A percentile compares a stretch with the other conserved stretches of the same genome.
These are phyloP conservation scores for Caenorhabditis sp. DNA, from an alignment of 2,888 invertebrate species.

Conservation along the genomic window DNA sequence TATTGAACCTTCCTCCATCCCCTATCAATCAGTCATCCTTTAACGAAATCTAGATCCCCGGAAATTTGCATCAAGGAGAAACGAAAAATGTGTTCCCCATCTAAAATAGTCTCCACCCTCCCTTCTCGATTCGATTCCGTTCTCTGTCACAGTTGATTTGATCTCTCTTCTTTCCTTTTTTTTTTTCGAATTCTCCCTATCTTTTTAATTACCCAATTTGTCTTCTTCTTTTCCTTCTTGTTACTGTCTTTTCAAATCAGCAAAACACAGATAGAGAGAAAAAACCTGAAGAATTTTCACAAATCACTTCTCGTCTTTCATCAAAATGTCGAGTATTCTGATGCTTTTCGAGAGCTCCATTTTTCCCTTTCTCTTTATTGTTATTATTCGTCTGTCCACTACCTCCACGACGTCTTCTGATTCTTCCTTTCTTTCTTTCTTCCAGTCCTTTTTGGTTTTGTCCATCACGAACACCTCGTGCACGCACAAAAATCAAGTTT, in stretches of 20 bases:
- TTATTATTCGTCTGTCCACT: slow-evolving; percentile 39
- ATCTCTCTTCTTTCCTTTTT: slow-evolving; percentile 14
- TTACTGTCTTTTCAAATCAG: slow-evolving; percentile 17
- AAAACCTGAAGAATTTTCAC: slow-evolving; percentile 1
- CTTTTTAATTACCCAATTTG: slow-evolving; percentile 18
- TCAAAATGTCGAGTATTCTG: slow-evolving; percentile 1
- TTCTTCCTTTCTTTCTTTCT: slow-evolving; percentile 1
- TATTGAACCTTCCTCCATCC: background rate
- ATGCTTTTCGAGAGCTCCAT: slow-evolving; percentile 18
- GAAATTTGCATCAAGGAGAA: slow-evolving; percentile 10
- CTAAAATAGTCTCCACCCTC: background rate
- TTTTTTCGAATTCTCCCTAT: slow-evolving; percentile 8
- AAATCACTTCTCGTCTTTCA: slow-evolving; percentile 21
- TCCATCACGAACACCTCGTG: slow-evolving; percentile 23
- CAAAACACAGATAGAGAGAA: slow-evolving; percentile 15
- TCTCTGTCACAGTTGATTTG: slow-evolving; percentile 38
- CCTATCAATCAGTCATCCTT: slow-evolving; percentile 4
- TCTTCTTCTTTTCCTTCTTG: slow-evolving; percentile 1
- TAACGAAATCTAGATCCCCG: background rate
- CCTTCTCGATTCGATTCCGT: slow-evolving; percentile 9
- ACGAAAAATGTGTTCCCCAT: background rate
- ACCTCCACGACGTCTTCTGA: slow-evolving; percentile 18
- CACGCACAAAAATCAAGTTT: slow-evolving; percentile 23
- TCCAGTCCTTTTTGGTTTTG: background rate
- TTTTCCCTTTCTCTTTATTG: slow-evolving; percentile 18